Evolutionary conservation across 2,113 vertebrate species (phyloP), one percentile per base, ranked within the genome.

Genomic region (Pantherophis guttatus): DNA sequence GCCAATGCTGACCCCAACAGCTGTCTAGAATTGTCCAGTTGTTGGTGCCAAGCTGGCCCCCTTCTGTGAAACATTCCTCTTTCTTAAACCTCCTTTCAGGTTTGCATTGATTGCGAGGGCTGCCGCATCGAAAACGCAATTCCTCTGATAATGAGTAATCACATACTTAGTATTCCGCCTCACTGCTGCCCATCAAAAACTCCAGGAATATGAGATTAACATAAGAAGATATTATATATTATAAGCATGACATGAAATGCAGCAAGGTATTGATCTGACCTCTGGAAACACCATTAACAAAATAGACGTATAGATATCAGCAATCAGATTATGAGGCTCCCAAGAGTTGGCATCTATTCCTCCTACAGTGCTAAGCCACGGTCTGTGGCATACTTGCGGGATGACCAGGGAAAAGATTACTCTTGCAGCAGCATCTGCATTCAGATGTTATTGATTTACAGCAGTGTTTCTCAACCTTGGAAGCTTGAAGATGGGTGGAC

Each of bases 201-300:
- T 94, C 91, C 94, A 89, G 97, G 94, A 95, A 96, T 97, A 96
- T 95, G 96, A 96, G 96, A 97, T 97, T 97, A 97, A 97, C 97
- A 97, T 95, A 97, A 97, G 96, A 97, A 96, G 96, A 96, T 97
- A 97, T 97, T 97, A 97, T 95, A 96, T 95, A 97, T 87, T 97
- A 96, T 96, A 96, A 97, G 95, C 94, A 91, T 96, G 94, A 94
- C 96, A 96, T 96, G 86, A 97, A 93, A 97, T 96, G 95, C 96
- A 96, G 94, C 94, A 94, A 93, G 92, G 8, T 95, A 97, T 97
- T 94, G 97, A 97, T 97, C 95, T 96, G 96, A 97, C 97, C 95
- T 97, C 96, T 96, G 95, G 94, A 96, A 95, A 95, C 88, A 87
- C 94, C 93, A 96, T 97, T 97, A 96, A 95, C 94, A 94, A 93